Percentiles rank a stretch among this genome's conserved stretches.
phyloP scores from a whole-genome alignment of 2,113 vertebrate genomes.

The Triplophysa rosa region DNA sequence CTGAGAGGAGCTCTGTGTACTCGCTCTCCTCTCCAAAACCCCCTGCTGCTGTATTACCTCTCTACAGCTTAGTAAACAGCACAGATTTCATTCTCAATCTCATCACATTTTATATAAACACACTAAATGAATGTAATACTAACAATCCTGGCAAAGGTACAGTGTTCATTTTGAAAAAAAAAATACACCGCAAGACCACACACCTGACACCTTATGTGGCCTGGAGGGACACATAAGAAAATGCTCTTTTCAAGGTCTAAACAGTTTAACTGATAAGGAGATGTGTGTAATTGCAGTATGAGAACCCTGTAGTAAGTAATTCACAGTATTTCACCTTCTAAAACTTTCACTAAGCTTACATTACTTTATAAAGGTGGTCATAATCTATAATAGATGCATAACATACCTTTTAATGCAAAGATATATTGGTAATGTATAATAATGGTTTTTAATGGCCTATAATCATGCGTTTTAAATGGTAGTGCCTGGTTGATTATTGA shows the following conservation, averaged over 20 bases:
- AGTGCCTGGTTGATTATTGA: background rate
- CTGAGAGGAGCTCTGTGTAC: conserved; percentile 8
- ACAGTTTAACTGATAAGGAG: too few species aligned
- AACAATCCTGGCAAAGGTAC: background rate
- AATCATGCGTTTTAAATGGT: background rate
- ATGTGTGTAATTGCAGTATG: too few species aligned
- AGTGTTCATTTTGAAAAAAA: too few species aligned
- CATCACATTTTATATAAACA: background rate
- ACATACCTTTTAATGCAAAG: background rate
- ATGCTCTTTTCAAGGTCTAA: too few species aligned
- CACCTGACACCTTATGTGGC: too few species aligned
- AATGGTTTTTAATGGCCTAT: background rate
- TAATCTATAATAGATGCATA: background rate
- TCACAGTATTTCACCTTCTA: too few species aligned
- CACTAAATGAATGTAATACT: background rate
- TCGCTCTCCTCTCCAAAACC: background rate
- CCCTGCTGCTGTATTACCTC: background rate
- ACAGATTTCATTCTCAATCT: conserved; percentile 1
- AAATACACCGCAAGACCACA: too few species aligned
- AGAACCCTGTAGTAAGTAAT: too few species aligned
- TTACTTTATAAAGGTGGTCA: too few species aligned
- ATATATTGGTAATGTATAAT: background rate
- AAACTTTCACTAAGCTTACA: too few species aligned
- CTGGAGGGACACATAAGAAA: too few species aligned
- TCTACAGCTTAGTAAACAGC: background rate